phyloP scores from a whole-genome alignment of 2,797 vertebrate genomes.

The Streptopelia turtur region DNA sequence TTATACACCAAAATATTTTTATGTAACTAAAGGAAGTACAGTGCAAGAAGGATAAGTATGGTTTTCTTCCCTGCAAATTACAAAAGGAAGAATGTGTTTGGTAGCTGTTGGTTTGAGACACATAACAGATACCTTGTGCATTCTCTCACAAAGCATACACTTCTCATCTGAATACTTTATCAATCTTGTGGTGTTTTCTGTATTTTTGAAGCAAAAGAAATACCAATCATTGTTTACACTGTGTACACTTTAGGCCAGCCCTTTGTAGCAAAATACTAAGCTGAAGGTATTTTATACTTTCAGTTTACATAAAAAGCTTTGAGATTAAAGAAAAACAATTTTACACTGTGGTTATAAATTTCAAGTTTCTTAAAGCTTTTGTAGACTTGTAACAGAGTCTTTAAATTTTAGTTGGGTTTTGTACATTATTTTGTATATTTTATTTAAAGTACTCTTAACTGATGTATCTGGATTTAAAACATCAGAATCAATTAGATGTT shows the following conservation, averaged over 20 bases:
- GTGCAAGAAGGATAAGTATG: slow-evolving; percentile 12
- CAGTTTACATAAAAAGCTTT: slow-evolving; percentile 81
- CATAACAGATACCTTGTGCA: slow-evolving; percentile 65
- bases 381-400: slow-evolving; percentile 83
- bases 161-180: slow-evolving; percentile 74
- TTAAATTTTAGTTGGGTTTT: slow-evolving; percentile 84
- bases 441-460: slow-evolving; percentile 82
- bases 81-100: slow-evolving; percentile 38
- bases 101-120: slow-evolving; percentile 60
- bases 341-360: slow-evolving; percentile 85
- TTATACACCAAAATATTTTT: slow-evolving; percentile 71
- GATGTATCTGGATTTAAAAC: slow-evolving; percentile 80
- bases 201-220: slow-evolving; percentile 81
- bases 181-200: slow-evolving; percentile 77
- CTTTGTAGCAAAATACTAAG: slow-evolving; percentile 81
- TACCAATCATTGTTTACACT: slow-evolving; percentile 82
- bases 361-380: slow-evolving; percentile 86
- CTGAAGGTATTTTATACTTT: slow-evolving; percentile 83
- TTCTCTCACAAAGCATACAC: slow-evolving; percentile 57
- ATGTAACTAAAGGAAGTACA: slow-evolving; percentile 64
- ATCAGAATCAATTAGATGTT: slow-evolving; percentile 77
- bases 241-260: slow-evolving; percentile 83
- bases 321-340: slow-evolving; percentile 82
- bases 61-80: slow-evolving; percentile 41
- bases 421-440: slow-evolving; percentile 85